Evolutionary conservation across 2,113 vertebrate species (phyloP).

Genomic region (Probosciger aterrimus): DNA sequence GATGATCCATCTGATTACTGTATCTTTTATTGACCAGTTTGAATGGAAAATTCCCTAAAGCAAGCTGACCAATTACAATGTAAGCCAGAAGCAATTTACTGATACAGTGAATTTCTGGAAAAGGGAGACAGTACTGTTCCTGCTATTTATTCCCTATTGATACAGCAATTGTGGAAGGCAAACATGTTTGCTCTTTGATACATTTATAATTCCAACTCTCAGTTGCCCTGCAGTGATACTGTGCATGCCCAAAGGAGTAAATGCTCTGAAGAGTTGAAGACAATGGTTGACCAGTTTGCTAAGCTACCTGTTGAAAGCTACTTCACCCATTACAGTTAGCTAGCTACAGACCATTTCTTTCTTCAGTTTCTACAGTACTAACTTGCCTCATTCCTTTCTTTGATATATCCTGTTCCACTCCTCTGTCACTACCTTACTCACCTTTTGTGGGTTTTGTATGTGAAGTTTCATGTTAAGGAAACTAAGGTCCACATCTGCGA

Average conservation of each 20-base stretch:
- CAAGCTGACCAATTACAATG: background rate
- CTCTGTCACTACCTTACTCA: background rate
- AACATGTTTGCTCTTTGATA: background rate
- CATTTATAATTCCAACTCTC: background rate
- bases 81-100: background rate
- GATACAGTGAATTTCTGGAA: background rate
- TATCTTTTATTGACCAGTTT: background rate
- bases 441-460: background rate
- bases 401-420: background rate
- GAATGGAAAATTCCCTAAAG: slow-evolving; percentile 9
- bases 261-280: background rate
- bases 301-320: background rate
- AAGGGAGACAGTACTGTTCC: background rate
- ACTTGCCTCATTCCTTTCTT: background rate
- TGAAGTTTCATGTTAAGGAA: background rate
- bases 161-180: background rate
- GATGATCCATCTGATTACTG: background rate
- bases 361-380: background rate
- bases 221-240: background rate
- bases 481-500: background rate
- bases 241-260: background rate
- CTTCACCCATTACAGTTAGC: background rate
- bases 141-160: background rate
- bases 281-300: background rate
- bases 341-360: background rate